Base-by-base conservation (phyloP, 1,140 invertebrate genomes). In the Atta cephalotes region DNA sequence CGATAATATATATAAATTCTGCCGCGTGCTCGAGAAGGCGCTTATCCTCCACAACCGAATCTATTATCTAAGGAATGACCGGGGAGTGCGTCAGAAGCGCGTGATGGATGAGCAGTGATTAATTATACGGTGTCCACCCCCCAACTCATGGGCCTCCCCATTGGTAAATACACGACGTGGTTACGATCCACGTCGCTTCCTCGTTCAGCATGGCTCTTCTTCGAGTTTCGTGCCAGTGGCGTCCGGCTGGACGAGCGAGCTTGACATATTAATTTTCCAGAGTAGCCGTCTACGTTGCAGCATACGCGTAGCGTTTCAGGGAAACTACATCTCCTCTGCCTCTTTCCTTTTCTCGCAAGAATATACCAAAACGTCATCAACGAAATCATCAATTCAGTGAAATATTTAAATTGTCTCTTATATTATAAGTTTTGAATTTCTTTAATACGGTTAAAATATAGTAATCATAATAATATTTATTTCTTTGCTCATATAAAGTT, bases 81-180 rank as follows among this genome's bases (percentile, higher is more conserved):
- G 62, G 53, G 25, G 74, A 66, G 89, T 87, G 70, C 87, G 92
- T 92, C 90, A 90, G 63, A 84, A 81, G 63, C 63, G 77, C 80
- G 80, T 94, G 94, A 94, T 94, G 89, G 93, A 94, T 94, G 92
- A 94, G 86, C 89, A 90, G 92, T 92, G 92, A 94, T 94, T 94
- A 94, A 94, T 94, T 93, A 94, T 94, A 92, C 87, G 91, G 84
- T 91, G 93, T 93, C 92, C 91, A 84, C 53, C 86, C 86, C 77
- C 86, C 68, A 56, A 66, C 77, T 63, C 35, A 78, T 60, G 68
- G 9, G 84, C 76, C 86, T 12, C 74, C 88, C 87, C 51, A 49
- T 87, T 72, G 77, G 91, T 87, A 92, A 93, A 93, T 86, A 92
- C 80, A 60, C 60, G 74, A 79, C 60, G 58, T 25, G 62, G 87